Percentiles rank a stretch among this genome's conserved stretches.
phyloP scores from a whole-genome alignment of 1,140 invertebrate genomes.

The Conus betulinus region DNA sequence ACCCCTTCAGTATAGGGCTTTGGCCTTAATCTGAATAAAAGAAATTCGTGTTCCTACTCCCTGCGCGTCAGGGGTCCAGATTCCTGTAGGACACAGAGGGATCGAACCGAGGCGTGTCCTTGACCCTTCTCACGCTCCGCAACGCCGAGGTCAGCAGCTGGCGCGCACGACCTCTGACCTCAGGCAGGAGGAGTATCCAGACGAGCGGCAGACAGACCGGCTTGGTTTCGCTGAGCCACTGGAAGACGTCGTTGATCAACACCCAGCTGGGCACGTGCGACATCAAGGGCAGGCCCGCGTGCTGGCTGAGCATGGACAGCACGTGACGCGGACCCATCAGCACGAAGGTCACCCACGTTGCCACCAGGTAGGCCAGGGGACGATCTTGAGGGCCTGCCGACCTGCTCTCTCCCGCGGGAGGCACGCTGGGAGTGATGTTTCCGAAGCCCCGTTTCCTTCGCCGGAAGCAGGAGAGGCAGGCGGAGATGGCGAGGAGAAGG shows the following conservation, averaged over 20 bases:
- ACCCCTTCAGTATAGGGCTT: too few species aligned
- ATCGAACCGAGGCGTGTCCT: not conserved
- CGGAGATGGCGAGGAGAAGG: not conserved
- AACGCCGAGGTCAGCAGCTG: not conserved
- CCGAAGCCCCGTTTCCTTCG: not conserved
- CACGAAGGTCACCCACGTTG: not conserved
- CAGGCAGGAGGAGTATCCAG: constrained; percentile 1
- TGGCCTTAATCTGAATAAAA: too few species aligned
- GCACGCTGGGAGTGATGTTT: not conserved
- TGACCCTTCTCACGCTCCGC: not conserved
- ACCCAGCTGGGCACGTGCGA: not conserved
- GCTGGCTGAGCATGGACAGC: not conserved
- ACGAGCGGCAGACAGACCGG: not conserved
- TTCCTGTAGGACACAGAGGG: constrained; percentile 16
- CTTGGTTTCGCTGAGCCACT: not conserved
- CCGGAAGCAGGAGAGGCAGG: not conserved
- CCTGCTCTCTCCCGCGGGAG: not conserved
- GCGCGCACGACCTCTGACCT: not conserved
- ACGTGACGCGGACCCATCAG: not conserved
- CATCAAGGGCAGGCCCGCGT: not conserved
- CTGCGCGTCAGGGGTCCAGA: not conserved
- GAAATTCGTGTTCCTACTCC: not conserved
- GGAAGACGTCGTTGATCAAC: not conserved
- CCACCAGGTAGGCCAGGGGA: not conserved
- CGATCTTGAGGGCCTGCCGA: not conserved